phyloP scores from a whole-genome alignment of 2,113 vertebrate genomes.

The Lepisosteus oculatus region DNA sequence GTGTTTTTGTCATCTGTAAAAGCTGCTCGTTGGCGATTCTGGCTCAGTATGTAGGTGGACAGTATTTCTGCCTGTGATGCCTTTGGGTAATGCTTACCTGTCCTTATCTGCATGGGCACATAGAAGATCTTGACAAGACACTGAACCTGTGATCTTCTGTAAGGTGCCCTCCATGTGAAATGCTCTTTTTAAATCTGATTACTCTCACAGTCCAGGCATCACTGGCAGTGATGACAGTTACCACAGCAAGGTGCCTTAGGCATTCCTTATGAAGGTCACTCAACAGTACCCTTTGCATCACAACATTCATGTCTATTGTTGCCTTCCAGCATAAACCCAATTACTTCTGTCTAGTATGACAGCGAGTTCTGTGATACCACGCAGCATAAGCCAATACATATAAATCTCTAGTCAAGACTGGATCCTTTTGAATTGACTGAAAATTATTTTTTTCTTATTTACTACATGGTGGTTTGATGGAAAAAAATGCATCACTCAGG shows the following conservation, averaged over 20 bases:
- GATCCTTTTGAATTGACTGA: conserved; percentile 27
- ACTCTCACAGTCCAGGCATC: conserved; percentile 40
- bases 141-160: conserved; percentile 48
- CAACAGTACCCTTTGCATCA: conserved; percentile 51
- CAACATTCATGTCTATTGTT: conserved; percentile 57
- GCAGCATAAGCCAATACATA: conserved; percentile 35
- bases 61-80: conserved; percentile 23
- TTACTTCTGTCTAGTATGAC: conserved; percentile 52
- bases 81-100: conserved; percentile 53
- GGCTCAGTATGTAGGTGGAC: conserved; percentile 38
- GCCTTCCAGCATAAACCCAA: conserved; percentile 61
- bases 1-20: not conserved
- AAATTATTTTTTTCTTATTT: not conserved
- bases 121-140: conserved; percentile 48
- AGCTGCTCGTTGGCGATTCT: conserved; percentile 45
- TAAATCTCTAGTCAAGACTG: conserved; percentile 14
- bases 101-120: conserved; percentile 66
- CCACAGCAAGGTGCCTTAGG: conserved; percentile 53
- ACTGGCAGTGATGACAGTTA: conserved; percentile 47
- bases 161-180: conserved; percentile 54
- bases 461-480: no score
- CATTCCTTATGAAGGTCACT: conserved; percentile 67
- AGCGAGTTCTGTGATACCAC: conserved; percentile 43
- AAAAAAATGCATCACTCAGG: no score
- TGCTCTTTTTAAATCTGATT: conserved; percentile 50